Percentiles rank a stretch among this genome's conserved stretches.
phyloP scores from a whole-genome alignment of 2,113 vertebrate species.

The Sinocyclocheilus anophthalmus region DNA sequence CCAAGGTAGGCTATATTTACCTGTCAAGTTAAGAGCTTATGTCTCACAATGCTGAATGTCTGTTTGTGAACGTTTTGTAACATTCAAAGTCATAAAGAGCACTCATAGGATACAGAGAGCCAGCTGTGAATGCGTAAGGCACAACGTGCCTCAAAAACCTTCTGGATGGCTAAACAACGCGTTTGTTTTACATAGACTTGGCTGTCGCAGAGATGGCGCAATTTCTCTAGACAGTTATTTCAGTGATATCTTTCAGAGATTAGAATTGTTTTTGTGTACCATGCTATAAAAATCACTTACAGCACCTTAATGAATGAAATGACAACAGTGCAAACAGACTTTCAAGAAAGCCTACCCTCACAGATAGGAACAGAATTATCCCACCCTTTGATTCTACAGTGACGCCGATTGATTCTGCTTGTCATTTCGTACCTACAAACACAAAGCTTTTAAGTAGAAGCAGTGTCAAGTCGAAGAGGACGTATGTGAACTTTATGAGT shows the following conservation, averaged over 20 bases:
- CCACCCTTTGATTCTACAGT: slow-evolving; percentile 69
- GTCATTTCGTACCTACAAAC: slow-evolving; percentile 69
- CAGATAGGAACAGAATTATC: slow-evolving; percentile 70
- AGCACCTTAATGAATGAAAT: slow-evolving; percentile 5
- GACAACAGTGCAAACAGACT: background rate
- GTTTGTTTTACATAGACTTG: background rate
- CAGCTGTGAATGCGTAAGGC: background rate
- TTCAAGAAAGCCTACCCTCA: slow-evolving; percentile 62
- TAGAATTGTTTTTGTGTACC: background rate
- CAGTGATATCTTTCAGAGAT: background rate
- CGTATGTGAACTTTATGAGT: background rate
- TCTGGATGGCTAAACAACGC: background rate
- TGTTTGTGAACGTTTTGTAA: background rate
- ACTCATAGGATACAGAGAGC: background rate
- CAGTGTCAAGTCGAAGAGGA: background rate
- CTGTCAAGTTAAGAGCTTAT: background rate
- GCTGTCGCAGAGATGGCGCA: background rate
- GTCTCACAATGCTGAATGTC: background rate
- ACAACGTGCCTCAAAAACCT: background rate
- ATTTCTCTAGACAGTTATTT: background rate
- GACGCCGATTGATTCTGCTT: slow-evolving; percentile 58
- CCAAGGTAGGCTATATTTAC: background rate
- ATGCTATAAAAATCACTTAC: background rate
- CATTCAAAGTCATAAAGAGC: background rate
- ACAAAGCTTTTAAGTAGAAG: background rate